Evolutionary conservation across 2,888 invertebrate genomes (phyloP).

Genomic region (Noctua fimbriata): DNA sequence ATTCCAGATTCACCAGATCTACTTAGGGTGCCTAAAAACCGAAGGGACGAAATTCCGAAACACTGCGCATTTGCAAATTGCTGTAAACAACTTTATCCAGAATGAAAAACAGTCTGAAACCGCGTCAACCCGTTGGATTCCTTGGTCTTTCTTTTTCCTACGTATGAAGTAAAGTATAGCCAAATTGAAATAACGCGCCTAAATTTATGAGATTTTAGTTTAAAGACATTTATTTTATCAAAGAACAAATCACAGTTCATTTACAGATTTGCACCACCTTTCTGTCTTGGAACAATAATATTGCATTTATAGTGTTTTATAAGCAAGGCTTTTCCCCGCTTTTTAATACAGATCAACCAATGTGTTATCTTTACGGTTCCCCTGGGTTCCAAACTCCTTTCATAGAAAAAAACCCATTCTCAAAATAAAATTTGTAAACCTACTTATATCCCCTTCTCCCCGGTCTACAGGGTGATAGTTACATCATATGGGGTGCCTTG

Average conservation of each 20-base stretch:
- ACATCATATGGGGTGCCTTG: slow-evolving; percentile 78
- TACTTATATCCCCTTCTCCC: slow-evolving; percentile 8
- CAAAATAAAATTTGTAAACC: no score
- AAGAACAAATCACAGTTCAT: no score
- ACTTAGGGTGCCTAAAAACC: background rate
- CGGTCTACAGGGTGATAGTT: slow-evolving; percentile 80
- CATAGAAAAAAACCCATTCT: background rate
- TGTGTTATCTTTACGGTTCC: background rate
- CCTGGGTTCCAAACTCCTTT: background rate
- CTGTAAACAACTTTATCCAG: background rate
- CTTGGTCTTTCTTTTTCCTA: background rate
- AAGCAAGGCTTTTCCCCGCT: background rate
- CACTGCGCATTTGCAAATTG: background rate
- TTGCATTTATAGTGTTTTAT: background rate
- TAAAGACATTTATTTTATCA: no score
- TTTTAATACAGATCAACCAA: background rate
- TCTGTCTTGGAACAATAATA: background rate
- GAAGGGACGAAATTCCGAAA: background rate
- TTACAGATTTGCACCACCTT: background rate
- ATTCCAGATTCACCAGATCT: background rate
- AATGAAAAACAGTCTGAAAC: background rate
- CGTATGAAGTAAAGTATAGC: background rate
- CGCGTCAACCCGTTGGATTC: background rate
- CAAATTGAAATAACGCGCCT: background rate
- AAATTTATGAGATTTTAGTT: background rate